Base-by-base conservation (phyloP, 2,797 vertebrate genomes). In the Enteromius trimaculatus region DNA sequence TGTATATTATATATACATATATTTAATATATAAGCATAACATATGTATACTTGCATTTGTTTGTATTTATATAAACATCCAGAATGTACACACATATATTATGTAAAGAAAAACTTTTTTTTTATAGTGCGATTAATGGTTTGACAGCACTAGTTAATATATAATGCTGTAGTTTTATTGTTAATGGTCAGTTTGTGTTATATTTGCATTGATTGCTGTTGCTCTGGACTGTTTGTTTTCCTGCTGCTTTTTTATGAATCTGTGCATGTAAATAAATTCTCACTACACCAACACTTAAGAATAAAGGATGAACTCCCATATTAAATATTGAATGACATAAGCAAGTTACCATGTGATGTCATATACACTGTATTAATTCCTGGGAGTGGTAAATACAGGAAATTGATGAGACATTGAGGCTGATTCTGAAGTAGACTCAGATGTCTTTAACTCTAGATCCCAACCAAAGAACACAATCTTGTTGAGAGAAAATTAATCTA, bases 181-280 rank as follows among this genome's bases (percentile, higher is more conserved):
- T 79, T 81, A 83, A 84, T 86, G 86, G 53, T 79, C 79, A 86
- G 62, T 84, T 81, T 78, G 23, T 87, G 31, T 84, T 60, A 23
- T 84, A 85, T 82, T 51, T 92, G 92, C 92, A 92, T 90, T 90
- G 86, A 90, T 90, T 87, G 88, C 83, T 87, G 84, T 89, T 89
- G 84, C 88, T 89, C 89, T 87, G 86, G 75, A 86, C 76, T 79
- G 88, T 86, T 76, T 44, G 76, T 83, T 79, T 75, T 84, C 81
- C 86, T 89, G 82, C 84, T 91, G 88, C 86, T 86, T 55, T 91
- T 87, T 79, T 83, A 84, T 86, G 86, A 89, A 79, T 55, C 19
- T 89, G 83, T 62, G 23, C 60, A 83, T 93, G 84, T 90, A 87
- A 90, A 86, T 92, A 80, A 91, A 86, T 90, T 91, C 91, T 90